phyloP scores from a whole-genome alignment of 2,113 vertebrate genomes.

The Gulo gulo region DNA sequence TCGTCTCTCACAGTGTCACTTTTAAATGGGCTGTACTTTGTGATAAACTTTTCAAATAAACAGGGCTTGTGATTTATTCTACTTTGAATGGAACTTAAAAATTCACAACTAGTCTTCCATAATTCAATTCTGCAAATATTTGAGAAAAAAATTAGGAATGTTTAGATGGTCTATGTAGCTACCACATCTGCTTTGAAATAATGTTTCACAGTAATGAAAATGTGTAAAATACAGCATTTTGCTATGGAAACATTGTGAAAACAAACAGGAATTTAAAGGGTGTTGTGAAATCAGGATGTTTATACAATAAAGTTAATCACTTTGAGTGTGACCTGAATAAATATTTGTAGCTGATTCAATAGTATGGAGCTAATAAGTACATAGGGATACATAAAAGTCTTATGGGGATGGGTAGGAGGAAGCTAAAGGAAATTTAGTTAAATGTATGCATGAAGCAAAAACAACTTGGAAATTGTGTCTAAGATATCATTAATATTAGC shows the following conservation, averaged over 20 bases:
- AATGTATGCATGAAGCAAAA: neutral
- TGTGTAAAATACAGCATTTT: constrained; percentile 47
- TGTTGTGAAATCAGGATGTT: constrained; percentile 57
- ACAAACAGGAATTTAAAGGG: neutral
- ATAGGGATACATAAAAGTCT: constrained; percentile 75
- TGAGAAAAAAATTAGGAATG: neutral
- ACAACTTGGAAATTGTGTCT: neutral
- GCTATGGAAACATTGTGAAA: constrained; percentile 58
- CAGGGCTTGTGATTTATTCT: neutral
- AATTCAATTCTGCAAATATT: constrained; percentile 15
- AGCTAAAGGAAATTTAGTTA: constrained; percentile 61
- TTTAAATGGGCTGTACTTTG: neutral
- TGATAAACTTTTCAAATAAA: neutral
- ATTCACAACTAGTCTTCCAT: constrained; percentile 13
- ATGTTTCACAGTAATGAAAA: constrained; percentile 14
- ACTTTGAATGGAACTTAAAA: neutral
- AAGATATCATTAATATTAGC: constrained; percentile 12
- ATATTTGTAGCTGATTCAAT: constrained; percentile 74
- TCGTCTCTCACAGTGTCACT: neutral
- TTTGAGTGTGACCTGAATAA: constrained; percentile 69
- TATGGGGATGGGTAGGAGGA: constrained; percentile 29
- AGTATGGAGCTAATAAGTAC: constrained; percentile 70
- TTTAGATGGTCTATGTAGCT: constrained; percentile 26
- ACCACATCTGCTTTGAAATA: constrained; percentile 48
- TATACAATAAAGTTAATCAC: constrained; percentile 74